These are phyloP conservation scores for Rhagonycha fulva DNA, from an alignment of 2,888 invertebrate genomes.

Conservation along the genomic window DNA sequence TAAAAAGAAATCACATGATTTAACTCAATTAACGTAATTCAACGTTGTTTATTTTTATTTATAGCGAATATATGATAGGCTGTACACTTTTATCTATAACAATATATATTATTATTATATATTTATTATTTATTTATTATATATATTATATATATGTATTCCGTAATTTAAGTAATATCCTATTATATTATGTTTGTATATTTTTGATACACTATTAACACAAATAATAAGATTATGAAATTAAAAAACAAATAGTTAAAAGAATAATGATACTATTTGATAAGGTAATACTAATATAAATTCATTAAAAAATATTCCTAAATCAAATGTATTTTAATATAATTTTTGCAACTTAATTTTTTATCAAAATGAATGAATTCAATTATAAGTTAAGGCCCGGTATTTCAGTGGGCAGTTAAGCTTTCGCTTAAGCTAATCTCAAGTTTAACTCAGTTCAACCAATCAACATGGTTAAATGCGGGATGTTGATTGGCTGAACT, in stretches of 20 bases:
- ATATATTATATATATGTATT: too few relatives aligned
- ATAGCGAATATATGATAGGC: not conserved
- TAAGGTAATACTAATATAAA: not conserved
- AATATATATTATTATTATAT: not conserved
- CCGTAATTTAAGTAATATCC: not conserved
- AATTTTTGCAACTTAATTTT: not conserved
- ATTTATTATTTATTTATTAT: too few relatives aligned
- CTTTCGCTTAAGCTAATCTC: too few relatives aligned
- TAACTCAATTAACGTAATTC: not conserved
- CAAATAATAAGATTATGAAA: not conserved
- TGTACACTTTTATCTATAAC: not conserved
- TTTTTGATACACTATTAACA: not conserved
- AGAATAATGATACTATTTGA: not conserved
- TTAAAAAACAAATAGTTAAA: not conserved
- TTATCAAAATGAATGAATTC: not conserved
- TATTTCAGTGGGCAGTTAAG: too few relatives aligned
- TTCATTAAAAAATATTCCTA: not conserved
- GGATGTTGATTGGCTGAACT: too few relatives aligned
- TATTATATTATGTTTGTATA: not conserved
- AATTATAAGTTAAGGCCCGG: too few relatives aligned
- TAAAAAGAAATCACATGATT: not conserved
- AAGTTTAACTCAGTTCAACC: too few relatives aligned
- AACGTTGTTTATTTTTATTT: not conserved
- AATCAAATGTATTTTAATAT: not conserved
- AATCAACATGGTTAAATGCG: too few relatives aligned